A percentile compares a stretch with the other conserved stretches of the same genome.
These are phyloP conservation scores for Pelvicachromis taeniatus DNA, from an alignment of 2,113 vertebrate genomes.

Conservation along the genomic window DNA sequence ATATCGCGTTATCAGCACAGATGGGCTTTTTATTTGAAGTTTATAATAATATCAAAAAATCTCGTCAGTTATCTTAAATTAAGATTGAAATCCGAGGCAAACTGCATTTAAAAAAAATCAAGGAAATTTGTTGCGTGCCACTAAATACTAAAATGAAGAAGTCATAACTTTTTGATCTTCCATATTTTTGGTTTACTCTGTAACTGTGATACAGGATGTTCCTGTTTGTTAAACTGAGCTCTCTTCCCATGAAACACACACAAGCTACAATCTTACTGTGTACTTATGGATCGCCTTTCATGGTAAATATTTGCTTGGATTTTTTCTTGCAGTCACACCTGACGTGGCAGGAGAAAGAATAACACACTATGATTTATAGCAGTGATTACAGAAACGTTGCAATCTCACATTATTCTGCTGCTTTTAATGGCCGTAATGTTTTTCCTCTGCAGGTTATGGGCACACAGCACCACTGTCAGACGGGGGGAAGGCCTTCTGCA, in stretches of 20 bases:
- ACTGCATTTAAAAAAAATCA: neutral
- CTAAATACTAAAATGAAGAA: neutral
- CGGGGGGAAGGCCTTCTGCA: slow-evolving; percentile 94
- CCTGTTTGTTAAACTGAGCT: neutral
- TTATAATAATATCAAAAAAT: neutral
- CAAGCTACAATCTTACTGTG: neutral
- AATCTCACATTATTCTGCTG: neutral
- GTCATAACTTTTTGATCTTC: neutral
- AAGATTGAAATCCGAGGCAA: neutral
- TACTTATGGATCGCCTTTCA: neutral
- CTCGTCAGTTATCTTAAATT: neutral
- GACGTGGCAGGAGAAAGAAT: neutral
- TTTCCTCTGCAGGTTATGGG: slow-evolving; percentile 83
- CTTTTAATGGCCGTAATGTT: neutral
- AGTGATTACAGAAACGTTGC: neutral
- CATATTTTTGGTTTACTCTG: neutral
- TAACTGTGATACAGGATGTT: neutral
- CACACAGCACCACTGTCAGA: slow-evolving; percentile 94
- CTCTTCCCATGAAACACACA: neutral
- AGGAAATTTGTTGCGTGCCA: neutral
- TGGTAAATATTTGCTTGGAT: neutral
- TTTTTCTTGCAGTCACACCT: neutral
- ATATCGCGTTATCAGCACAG: too few relatives aligned
- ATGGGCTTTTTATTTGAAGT: too few relatives aligned
- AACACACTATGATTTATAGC: neutral